phyloP scores from a whole-genome alignment of 2,888 invertebrate species.

The Dexiosoma caninum region DNA sequence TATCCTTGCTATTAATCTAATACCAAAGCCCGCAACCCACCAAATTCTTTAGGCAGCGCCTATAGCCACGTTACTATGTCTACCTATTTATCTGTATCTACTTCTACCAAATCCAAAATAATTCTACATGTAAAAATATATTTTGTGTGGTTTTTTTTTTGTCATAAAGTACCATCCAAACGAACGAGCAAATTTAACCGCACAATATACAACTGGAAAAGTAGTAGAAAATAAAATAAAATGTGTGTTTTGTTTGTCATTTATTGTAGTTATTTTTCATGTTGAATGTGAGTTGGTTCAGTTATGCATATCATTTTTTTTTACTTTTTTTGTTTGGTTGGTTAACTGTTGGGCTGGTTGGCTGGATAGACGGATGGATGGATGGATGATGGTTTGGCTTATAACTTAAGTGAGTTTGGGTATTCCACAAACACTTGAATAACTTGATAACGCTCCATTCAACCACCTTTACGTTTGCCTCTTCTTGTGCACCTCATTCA shows the following conservation, averaged over 20 bases:
- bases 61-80: not conserved
- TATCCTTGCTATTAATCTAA: conserved; percentile 31
- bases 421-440: conserved; percentile 21
- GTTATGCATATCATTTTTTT: conserved; percentile 48
- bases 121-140: conserved; percentile 37
- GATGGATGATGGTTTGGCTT: not conserved
- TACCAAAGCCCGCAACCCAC: not conserved
- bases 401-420: conserved; percentile 6
- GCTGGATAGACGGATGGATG: not conserved
- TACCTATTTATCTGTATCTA: conserved; percentile 21
- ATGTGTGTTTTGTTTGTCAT: conserved; percentile 33
- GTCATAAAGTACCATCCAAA: conserved; percentile 46
- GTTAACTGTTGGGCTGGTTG: too few relatives aligned
- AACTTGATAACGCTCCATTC: not conserved
- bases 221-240: conserved; percentile 32
- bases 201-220: conserved; percentile 51
- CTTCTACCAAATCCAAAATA: conserved; percentile 25
- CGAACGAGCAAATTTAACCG: conserved; percentile 52
- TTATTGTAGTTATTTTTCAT: conserved; percentile 36
- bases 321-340: too few relatives aligned
- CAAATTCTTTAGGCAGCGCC: not conserved
- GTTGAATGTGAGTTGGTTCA: conserved; percentile 48
- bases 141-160: conserved; percentile 19
- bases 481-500: not conserved
- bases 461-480: not conserved